Percentiles rank a stretch among this genome's conserved stretches.
phyloP scores from a whole-genome alignment of 2,888 invertebrate genomes.

The Brachyopa scutellaris region DNA sequence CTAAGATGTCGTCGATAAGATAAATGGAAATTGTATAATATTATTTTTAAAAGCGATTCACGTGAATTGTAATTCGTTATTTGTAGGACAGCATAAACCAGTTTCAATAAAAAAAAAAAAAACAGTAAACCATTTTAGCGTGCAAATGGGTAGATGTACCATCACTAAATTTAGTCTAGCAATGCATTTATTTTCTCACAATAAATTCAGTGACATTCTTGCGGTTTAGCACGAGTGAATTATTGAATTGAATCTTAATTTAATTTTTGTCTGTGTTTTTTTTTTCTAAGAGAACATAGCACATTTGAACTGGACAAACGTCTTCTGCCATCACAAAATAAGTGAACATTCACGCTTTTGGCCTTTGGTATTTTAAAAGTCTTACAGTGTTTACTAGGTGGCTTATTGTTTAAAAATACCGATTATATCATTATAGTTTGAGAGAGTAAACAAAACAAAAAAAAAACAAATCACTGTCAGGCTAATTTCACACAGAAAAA shows the following conservation, averaged over 20 bases:
- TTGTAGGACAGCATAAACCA: conserved; percentile 1
- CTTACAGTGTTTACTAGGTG: conserved; percentile 49
- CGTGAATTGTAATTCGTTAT: background rate
- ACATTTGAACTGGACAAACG: conserved; percentile 55
- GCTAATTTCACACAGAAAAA: background rate
- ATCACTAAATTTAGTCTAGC: conserved; percentile 13
- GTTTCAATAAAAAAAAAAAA: background rate
- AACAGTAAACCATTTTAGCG: conserved; percentile 2
- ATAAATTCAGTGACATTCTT: conserved; percentile 42
- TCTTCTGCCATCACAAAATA: conserved; percentile 9
- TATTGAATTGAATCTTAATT: conserved; percentile 27
- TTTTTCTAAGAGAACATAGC: background rate
- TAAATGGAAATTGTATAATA: background rate
- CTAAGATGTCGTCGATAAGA: background rate
- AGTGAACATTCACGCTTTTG: conserved; percentile 59
- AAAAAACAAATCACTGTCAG: too few species aligned
- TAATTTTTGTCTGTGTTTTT: background rate
- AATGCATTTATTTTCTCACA: conserved; percentile 38
- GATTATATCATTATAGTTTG: conserved; percentile 31
- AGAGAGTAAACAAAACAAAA: background rate
- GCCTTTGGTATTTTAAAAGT: conserved; percentile 57
- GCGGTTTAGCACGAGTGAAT: conserved; percentile 30
- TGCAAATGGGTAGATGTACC: background rate
- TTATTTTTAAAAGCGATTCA: conserved; percentile 7
- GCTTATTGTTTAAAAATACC: conserved; percentile 55